phyloP scores from a whole-genome alignment of 2,113 vertebrate species.

The Trachemys scripta region DNA sequence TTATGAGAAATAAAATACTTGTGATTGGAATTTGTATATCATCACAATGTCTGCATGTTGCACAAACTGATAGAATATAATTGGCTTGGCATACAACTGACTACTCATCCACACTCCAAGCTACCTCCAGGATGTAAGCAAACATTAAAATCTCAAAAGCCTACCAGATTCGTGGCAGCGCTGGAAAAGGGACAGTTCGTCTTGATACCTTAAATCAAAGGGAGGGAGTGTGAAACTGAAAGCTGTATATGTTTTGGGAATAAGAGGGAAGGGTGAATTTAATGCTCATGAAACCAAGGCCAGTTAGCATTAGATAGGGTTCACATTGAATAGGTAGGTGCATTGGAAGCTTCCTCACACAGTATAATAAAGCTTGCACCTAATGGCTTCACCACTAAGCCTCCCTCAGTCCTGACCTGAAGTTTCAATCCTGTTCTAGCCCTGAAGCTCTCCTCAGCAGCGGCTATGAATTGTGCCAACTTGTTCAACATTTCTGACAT shows the following conservation, averaged over 20 bases:
- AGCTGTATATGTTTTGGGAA: neutral
- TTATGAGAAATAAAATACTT: neutral
- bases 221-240: neutral
- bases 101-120: neutral
- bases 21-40: neutral
- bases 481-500: neutral
- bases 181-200: neutral
- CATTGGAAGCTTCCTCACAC: neutral
- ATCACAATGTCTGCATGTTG: neutral
- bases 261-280: neutral
- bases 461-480: neutral
- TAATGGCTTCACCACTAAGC: neutral
- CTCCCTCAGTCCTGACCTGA: neutral
- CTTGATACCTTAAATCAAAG: accelerated
- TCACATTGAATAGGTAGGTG: neutral
- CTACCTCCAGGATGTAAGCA: accelerated
- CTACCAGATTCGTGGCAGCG: accelerated
- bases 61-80: accelerated
- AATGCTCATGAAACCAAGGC: accelerated
- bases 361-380: accelerated
- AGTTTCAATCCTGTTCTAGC: neutral
- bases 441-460: neutral
- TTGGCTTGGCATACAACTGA: neutral
- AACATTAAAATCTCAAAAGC: accelerated
- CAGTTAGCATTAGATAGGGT: neutral